These are phyloP conservation scores for Narcine bancroftii DNA, from an alignment of 2,113 vertebrate genomes.

Conservation along the genomic window DNA sequence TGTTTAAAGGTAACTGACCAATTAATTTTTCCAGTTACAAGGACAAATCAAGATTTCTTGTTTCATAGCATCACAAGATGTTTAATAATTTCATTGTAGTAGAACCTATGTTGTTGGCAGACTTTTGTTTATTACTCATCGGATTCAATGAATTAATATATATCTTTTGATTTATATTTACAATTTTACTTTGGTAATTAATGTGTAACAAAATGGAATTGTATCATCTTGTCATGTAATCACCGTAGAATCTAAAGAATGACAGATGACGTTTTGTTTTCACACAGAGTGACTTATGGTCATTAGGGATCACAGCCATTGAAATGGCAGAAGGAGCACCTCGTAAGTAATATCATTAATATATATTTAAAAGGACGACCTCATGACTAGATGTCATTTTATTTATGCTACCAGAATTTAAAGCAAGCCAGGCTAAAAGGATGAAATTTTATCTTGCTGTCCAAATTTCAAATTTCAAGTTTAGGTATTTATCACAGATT, in stretches of 20 bases:
- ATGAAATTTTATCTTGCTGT: background rate
- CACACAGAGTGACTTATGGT: slow-evolving; percentile 94
- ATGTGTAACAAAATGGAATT: background rate
- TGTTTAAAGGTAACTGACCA: background rate
- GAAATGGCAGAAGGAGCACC: slow-evolving; percentile 98
- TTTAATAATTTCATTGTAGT: background rate
- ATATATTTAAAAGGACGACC: background rate
- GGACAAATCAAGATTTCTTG: background rate
- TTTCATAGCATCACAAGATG: background rate
- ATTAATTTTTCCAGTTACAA: background rate
- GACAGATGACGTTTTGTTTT: slow-evolving; percentile 37
- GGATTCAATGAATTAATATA: background rate
- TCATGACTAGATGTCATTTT: background rate
- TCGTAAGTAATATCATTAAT: slow-evolving; percentile 66
- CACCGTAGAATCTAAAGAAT: background rate
- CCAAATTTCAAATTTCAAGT: background rate
- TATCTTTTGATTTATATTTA: background rate
- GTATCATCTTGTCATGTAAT: no score
- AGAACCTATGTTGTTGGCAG: background rate
- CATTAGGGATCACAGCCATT: slow-evolving; percentile 93
- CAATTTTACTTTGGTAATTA: background rate
- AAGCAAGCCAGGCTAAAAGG: background rate
- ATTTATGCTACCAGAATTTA: no score
- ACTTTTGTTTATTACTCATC: background rate
- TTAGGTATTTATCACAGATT: background rate